phyloP scores from a whole-genome alignment of 2,113 vertebrate species.

The Anser cygnoides region DNA sequence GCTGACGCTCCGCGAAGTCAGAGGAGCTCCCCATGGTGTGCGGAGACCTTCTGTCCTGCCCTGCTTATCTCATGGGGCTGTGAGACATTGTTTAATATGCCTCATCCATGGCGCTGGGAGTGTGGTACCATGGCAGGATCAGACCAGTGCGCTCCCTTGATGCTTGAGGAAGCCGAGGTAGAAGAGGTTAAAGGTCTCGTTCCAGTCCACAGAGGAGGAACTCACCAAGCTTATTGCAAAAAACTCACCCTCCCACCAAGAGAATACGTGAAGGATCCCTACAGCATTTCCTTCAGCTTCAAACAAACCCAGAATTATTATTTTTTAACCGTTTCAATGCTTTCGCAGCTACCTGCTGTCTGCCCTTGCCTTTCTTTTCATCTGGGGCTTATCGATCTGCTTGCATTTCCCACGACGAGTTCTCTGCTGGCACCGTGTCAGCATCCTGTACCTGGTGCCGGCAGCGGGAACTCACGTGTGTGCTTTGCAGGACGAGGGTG shows the following conservation, averaged over 20 bases:
- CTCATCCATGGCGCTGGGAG: background rate
- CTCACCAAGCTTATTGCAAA: background rate
- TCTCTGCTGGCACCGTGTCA: background rate
- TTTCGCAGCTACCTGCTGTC: background rate
- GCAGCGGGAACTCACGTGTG: background rate
- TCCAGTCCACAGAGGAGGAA: background rate
- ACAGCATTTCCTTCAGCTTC: background rate
- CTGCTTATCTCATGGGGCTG: background rate
- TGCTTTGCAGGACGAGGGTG: background rate
- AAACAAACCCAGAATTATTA: background rate
- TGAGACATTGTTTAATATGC: background rate
- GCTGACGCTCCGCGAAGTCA: background rate
- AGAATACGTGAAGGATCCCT: background rate
- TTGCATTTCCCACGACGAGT: background rate
- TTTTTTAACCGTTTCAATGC: background rate
- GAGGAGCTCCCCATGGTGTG: background rate
- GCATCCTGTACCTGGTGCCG: background rate
- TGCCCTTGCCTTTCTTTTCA: background rate
- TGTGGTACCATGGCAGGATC: background rate
- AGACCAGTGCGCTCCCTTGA: background rate
- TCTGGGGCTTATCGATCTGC: background rate
- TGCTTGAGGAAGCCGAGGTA: background rate
- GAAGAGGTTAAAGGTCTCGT: constrained; percentile 12
- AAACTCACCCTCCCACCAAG: background rate
- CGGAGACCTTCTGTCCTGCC: background rate